Conservation (phyloP, 2,888 invertebrate genomes). For the Drosophila birchii region DNA sequence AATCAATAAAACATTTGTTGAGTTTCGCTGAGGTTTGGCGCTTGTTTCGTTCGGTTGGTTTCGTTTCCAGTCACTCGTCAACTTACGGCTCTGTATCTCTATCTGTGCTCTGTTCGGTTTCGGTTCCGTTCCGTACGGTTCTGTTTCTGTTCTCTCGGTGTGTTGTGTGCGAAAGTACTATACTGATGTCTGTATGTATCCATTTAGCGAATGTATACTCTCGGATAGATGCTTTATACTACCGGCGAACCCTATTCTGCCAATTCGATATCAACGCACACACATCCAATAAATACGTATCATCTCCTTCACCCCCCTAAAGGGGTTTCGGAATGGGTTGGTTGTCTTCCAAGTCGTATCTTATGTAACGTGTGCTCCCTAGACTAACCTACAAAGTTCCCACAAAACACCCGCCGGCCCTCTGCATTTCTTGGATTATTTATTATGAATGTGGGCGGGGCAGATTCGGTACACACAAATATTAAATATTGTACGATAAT, state of each 20-base stretch:
- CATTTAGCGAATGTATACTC: conserved; percentile 49
- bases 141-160: conserved; percentile 29
- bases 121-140: conserved; percentile 39
- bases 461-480: conserved; percentile 7
- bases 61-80: conserved; percentile 55
- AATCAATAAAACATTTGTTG: conserved; percentile 74
- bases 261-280: conserved; percentile 26
- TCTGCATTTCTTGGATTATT: not conserved
- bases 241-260: conserved; percentile 59
- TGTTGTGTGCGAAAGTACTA: conserved; percentile 44
- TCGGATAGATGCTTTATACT: conserved; percentile 60
- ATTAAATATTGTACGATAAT: not conserved
- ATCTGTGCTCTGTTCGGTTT: conserved; percentile 51
- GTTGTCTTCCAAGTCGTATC: conserved; percentile 48
- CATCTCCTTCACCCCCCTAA: not conserved
- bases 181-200: conserved; percentile 60
- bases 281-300: conserved; percentile 29
- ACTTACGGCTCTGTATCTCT: conserved; percentile 60
- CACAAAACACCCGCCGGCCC: not conserved
- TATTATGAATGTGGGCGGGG: conserved; percentile 29
- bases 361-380: conserved; percentile 53
- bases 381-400: conserved; percentile 41
- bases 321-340: conserved; percentile 10
- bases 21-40: conserved; percentile 73
- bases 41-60: conserved; percentile 65